A percentile compares a stretch with the other conserved stretches of the same genome.
Evolutionary conservation across 2,797 vertebrate species (phyloP).

Genomic region (Rhincodon typus): DNA sequence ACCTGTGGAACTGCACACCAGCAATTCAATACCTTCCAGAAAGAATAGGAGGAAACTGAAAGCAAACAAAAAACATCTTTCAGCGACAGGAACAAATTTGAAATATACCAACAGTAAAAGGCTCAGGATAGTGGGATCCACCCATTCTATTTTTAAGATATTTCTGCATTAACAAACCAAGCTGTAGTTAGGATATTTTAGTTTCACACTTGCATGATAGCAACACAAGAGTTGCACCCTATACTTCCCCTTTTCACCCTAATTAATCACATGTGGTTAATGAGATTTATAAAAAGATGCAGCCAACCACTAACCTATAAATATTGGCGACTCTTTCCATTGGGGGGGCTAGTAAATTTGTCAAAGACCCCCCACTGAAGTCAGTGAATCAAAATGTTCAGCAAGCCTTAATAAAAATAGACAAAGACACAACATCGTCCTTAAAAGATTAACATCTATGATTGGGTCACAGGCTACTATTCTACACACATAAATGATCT

Average conservation of each 20-base stretch:
- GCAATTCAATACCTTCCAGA: neutral
- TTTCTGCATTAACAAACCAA: neutral
- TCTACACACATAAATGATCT: neutral
- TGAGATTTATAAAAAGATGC: constrained; percentile 23
- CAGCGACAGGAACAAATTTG: neutral
- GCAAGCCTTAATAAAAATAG: neutral
- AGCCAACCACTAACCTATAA: constrained; percentile 6
- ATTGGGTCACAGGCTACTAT: neutral
- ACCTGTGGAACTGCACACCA: neutral
- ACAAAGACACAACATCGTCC: neutral
- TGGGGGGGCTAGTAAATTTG: neutral
- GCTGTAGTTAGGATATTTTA: neutral
- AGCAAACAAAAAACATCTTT: neutral
- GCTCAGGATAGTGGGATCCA: neutral
- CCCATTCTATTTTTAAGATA: neutral
- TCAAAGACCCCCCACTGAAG: neutral
- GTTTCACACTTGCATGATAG: neutral
- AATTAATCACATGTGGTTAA: neutral
- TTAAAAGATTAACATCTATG: neutral
- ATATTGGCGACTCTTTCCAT: neutral
- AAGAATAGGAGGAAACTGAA: neutral
- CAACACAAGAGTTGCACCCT: neutral
- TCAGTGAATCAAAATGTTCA: neutral
- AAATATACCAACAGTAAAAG: neutral
- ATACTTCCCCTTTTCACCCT: constrained; percentile 7